Base-by-base conservation (phyloP, 2,113 vertebrate species). In the Aegithalos caudatus region DNA sequence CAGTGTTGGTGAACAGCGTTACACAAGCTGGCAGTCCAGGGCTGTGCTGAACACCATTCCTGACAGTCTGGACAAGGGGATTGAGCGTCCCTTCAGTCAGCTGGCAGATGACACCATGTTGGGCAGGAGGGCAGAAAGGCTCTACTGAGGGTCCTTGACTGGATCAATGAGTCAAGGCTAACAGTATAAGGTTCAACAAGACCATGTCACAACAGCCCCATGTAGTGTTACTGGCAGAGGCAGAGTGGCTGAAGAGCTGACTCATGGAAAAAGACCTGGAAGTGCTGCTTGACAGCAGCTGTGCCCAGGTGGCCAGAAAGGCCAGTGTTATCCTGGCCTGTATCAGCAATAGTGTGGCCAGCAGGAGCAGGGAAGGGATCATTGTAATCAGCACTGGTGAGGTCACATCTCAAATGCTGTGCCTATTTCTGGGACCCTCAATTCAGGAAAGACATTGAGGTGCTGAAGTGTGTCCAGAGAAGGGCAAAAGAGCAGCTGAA, bases 81-180 rank as follows among this genome's bases (percentile, higher is more conserved):
- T 1, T 7, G 27, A 53, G 24, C 18, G 11, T 10, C 16, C 37
- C 23, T 12, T 53, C 45, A 66, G 28, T 37, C 38, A 50, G 35
- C 29, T 17, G 35, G 53, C 33, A 53, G 53, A 60, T n/a, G 38
- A n/a, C 23, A 66, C 24, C 45, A 45, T 0, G 0, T 0, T 21
- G 23, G 17, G 53, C 6, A 22, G 50, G 42, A 72, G 9, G 16
- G 14, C 12, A 78, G 15, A 19, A 54, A 62, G 33, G 45, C 9
- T 47, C n/a, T 45, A 0, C 24, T 29, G 38, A 38, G 38, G 20
- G 11, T 10, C 38, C 28, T 31, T 47, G 24, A n/a, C 28, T 40
- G 24, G 15, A 74, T 17, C 14, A 20, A 12, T 29, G 16, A 45
- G 24, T 20, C 11, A 37, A 65, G 44, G 37, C 8, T 50, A 65